Evolutionary conservation across 2,888 invertebrate genomes (phyloP).

Genomic region (Ophonus ardosiacus): DNA sequence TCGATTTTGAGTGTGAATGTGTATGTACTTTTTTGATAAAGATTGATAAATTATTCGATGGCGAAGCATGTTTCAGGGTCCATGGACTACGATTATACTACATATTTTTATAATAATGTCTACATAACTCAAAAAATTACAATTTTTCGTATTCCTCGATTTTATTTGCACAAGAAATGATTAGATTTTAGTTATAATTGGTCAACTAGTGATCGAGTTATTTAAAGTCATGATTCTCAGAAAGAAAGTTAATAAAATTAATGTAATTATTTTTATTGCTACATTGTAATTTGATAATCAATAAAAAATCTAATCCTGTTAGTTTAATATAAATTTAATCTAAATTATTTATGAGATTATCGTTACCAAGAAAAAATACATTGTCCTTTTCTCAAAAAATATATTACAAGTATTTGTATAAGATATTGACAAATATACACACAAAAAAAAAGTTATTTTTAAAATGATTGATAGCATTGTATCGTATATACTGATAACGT

Average conservation of each 20-base stretch:
- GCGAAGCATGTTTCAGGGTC: too few relatives aligned
- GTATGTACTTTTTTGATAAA: too few relatives aligned
- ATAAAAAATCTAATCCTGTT: neutral
- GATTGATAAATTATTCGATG: too few relatives aligned
- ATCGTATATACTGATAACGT: neutral
- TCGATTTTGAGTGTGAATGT: too few relatives aligned
- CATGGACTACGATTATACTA: too few relatives aligned
- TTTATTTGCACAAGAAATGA: too few relatives aligned
- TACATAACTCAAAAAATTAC: too few relatives aligned
- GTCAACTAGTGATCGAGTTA: too few relatives aligned
- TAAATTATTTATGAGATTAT: neutral
- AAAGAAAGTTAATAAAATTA: neutral
- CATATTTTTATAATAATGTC: too few relatives aligned
- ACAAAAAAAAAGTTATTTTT: neutral
- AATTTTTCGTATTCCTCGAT: too few relatives aligned
- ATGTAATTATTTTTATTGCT: neutral
- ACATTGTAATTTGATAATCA: neutral
- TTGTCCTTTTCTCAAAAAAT: constrained; percentile 3
- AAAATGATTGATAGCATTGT: neutral
- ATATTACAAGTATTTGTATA: neutral
- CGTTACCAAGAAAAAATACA: neutral
- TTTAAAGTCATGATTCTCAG: neutral
- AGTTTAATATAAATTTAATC: neutral
- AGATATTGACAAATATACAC: neutral
- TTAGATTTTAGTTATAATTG: too few relatives aligned